Evolutionary conservation across 2,797 vertebrate genomes (phyloP).

Genomic region (Periophthalmus magnuspinnatus): DNA sequence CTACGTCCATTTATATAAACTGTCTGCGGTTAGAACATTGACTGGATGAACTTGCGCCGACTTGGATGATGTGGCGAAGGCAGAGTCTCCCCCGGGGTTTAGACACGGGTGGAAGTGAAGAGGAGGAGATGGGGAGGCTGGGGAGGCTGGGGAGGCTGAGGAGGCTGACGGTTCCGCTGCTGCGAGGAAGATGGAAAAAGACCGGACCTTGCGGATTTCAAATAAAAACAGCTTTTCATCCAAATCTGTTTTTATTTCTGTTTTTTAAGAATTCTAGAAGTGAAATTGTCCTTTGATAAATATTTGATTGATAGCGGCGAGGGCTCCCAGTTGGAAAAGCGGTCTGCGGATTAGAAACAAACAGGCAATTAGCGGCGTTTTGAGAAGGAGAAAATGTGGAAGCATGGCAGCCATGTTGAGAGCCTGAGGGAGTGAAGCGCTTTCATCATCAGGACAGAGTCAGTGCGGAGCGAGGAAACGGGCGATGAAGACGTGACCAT

Average conservation of each 20-base stretch:
- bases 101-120: no score
- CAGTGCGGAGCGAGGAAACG: constrained; percentile 10
- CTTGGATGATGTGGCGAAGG: no score
- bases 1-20: no score
- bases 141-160: no score
- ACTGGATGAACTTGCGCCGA: no score
- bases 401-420: constrained; percentile 14
- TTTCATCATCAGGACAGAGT: constrained; percentile 27
- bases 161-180: no score
- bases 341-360: constrained; percentile 40
- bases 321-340: constrained; percentile 21
- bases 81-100: no score
- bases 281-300: constrained; percentile 30
- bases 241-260: background rate
- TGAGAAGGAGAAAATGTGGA: constrained; percentile 29
- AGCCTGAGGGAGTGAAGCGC: constrained; percentile 13
- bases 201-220: background rate
- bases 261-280: background rate
- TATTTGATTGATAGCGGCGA: constrained; percentile 29
- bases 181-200: no score
- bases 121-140: no score
- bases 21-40: no score
- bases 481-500: background rate
- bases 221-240: background rate
- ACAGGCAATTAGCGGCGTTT: constrained; percentile 38